These are phyloP conservation scores for Zosterops hypoxanthus DNA, from an alignment of 2,113 vertebrate genomes.

Conservation along the genomic window DNA sequence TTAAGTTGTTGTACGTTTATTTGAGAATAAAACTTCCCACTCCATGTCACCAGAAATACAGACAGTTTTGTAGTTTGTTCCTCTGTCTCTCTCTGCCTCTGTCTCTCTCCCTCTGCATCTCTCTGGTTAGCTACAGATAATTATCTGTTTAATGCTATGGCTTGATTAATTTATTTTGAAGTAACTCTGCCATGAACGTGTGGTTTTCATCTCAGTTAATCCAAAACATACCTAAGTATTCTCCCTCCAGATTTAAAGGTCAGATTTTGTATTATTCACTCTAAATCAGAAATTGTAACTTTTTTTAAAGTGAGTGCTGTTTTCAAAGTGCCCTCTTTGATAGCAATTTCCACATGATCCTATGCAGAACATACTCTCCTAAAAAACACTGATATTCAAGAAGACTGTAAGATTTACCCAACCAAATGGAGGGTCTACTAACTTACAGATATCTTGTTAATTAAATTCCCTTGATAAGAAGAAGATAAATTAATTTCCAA, in stretches of 20 bases:
- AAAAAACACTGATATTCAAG: background rate
- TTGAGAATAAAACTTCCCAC: background rate
- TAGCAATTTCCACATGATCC: background rate
- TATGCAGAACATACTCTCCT: background rate
- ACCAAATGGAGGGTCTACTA: background rate
- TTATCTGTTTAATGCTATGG: background rate
- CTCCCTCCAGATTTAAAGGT: background rate
- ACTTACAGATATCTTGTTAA: background rate
- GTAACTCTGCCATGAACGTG: background rate
- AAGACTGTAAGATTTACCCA: background rate
- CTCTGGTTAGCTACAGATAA: background rate
- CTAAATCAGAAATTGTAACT: background rate
- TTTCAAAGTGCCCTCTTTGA: background rate
- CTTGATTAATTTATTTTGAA: background rate
- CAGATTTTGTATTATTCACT: background rate
- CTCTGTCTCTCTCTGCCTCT: no score
- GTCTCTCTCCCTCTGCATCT: background rate
- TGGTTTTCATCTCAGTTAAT: background rate
- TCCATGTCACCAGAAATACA: background rate
- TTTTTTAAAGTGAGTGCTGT: fast-evolving
- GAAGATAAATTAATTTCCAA: background rate
- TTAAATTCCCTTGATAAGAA: background rate
- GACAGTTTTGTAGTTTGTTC: background rate
- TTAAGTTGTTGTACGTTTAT: fast-evolving
- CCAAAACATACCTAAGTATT: background rate